Evolutionary conservation across 2,113 vertebrate genomes (phyloP).

Genomic region (Geothlypis trichas): DNA sequence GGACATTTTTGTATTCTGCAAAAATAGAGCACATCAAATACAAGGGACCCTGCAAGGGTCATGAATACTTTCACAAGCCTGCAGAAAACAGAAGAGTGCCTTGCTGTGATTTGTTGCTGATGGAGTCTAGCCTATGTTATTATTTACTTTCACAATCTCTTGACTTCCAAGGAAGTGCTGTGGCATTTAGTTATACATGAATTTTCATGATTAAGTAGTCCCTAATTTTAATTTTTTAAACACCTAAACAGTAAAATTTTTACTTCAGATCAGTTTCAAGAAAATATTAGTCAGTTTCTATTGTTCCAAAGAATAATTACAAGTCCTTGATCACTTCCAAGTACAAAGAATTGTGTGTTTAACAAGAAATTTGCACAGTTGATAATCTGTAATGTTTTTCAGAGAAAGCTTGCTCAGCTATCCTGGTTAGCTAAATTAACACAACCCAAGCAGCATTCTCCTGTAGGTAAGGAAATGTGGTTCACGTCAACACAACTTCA

Average conservation of each 20-base stretch:
- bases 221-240: neutral
- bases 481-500: neutral
- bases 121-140: neutral
- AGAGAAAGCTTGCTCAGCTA: neutral
- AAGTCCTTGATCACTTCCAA: neutral
- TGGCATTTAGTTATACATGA: neutral
- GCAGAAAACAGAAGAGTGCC: neutral
- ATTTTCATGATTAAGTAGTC: neutral
- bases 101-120: neutral
- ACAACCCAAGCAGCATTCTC: rapidly evolving
- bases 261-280: neutral
- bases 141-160: neutral
- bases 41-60: neutral
- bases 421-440: neutral
- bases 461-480: neutral
- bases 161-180: neutral
- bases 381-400: neutral
- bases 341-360: neutral
- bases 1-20: neutral
- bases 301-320: neutral
- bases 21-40: neutral
- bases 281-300: neutral
- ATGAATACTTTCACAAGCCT: constrained; percentile 3
- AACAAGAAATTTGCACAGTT: neutral
- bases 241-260: neutral